Evolutionary conservation across 2,888 invertebrate species (phyloP).

Genomic region (Phengaris arion): DNA sequence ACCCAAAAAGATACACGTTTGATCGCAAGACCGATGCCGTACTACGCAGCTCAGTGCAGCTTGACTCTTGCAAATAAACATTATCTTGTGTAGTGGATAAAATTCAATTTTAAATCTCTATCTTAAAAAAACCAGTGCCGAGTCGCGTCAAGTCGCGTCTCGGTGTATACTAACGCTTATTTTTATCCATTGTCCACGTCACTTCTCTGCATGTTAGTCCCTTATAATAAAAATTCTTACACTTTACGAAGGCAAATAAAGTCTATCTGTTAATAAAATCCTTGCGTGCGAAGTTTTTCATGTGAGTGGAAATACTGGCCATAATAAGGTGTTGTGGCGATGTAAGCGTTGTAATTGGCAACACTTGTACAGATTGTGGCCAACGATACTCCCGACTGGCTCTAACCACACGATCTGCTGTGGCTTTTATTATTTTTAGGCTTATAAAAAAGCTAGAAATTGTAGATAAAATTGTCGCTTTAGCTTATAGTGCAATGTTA

Average conservation of each 20-base stretch:
- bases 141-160: not conserved
- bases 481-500: not conserved
- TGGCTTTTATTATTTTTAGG: slow-evolving; percentile 25
- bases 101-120: too few relatives aligned
- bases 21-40: too few relatives aligned
- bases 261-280: slow-evolving; percentile 1
- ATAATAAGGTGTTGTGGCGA: slow-evolving; percentile 35
- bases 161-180: not conserved
- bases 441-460: slow-evolving; percentile 15
- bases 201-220: not conserved
- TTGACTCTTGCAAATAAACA: too few relatives aligned
- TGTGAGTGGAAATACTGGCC: slow-evolving; percentile 20
- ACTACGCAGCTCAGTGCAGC: too few relatives aligned
- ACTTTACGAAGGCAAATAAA: slow-evolving; percentile 5
- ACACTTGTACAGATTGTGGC: slow-evolving; percentile 39
- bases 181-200: not conserved
- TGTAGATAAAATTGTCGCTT: not conserved
- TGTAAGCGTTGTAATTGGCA: slow-evolving; percentile 39
- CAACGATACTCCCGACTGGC: slow-evolving; percentile 18
- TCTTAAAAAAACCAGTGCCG: too few relatives aligned
- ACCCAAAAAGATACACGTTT: too few relatives aligned
- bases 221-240: not conserved
- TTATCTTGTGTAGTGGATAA: too few relatives aligned
- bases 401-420: slow-evolving; percentile 21
- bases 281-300: slow-evolving; percentile 21